A percentile compares a stretch with the other conserved stretches of the same genome.
These are phyloP conservation scores for Melanostoma mellinum DNA, from an alignment of 2,888 invertebrate species.

Conservation along the genomic window DNA sequence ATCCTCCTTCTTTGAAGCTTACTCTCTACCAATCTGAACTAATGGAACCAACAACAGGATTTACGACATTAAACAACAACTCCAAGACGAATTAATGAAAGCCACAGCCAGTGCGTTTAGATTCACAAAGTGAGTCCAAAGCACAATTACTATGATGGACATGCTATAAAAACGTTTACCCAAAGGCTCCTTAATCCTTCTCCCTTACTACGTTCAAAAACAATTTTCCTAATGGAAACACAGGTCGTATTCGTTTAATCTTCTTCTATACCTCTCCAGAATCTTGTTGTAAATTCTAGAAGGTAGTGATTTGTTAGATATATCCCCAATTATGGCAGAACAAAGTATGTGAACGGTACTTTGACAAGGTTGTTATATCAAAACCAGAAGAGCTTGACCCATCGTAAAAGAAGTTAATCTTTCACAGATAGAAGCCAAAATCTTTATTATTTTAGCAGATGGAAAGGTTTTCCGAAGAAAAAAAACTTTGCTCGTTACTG, in stretches of 20 bases:
- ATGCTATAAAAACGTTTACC: constrained; percentile 22
- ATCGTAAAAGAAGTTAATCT: constrained; percentile 39
- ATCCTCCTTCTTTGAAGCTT: too few species aligned
- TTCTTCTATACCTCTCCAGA: too few species aligned
- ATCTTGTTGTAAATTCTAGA: too few species aligned
- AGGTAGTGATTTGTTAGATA: not conserved
- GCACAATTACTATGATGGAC: constrained; percentile 23
- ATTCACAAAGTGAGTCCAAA: not conserved
- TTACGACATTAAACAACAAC: not conserved
- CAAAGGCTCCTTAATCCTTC: constrained; percentile 13
- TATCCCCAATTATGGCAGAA: not conserved
- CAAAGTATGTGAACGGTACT: constrained; percentile 28
- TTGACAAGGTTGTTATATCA: not conserved
- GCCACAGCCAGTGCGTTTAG: not conserved
- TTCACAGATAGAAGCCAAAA: constrained; percentile 33
- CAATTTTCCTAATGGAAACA: constrained; percentile 37
- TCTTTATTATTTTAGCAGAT: constrained; percentile 44
- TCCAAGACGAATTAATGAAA: not conserved
- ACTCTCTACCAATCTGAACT: not conserved
- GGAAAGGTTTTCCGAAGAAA: not conserved
- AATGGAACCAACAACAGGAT: not conserved
- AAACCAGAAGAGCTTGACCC: constrained; percentile 34
- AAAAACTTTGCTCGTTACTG: not conserved
- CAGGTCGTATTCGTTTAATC: not conserved
- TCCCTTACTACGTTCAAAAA: not conserved